phyloP scores from a whole-genome alignment of 2,888 invertebrate species.

The Urechis unicinctus region DNA sequence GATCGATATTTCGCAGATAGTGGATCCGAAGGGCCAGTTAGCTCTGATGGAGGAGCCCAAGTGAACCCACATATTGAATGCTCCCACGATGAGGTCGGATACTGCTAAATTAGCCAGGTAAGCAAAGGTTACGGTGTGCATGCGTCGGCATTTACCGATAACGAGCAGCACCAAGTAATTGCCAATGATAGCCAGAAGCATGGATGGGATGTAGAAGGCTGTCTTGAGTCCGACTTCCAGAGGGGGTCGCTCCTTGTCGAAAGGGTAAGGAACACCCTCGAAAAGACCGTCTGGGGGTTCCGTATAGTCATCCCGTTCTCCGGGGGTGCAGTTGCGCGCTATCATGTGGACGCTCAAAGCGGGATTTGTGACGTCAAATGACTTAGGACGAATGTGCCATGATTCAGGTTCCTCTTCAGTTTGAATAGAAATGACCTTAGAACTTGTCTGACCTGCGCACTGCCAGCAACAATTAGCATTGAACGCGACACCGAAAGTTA shows the following conservation, averaged over 20 bases:
- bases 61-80: conserved; percentile 43
- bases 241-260: neutral
- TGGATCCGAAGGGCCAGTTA: conserved; percentile 34
- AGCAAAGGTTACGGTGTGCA: conserved; percentile 33
- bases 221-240: conserved; percentile 12
- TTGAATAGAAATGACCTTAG: no score
- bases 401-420: no score
- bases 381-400: no score
- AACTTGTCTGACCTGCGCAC: no score
- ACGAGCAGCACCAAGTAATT: conserved; percentile 33
- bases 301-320: no score
- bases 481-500: no score
- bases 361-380: no score
- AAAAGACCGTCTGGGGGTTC: no score
- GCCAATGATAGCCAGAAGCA: conserved; percentile 32
- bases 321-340: no score
- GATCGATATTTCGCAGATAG: conserved; percentile 26
- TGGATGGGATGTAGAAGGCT: conserved; percentile 30
- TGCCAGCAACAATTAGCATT: no score
- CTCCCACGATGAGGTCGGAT: conserved; percentile 36
- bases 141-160: conserved; percentile 27
- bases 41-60: conserved; percentile 30
- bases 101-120: conserved; percentile 36
- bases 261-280: conserved; percentile 8
- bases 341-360: no score